These are phyloP conservation scores for Scaeva pyrastri DNA, from an alignment of 2,888 invertebrate species.

Conservation along the genomic window DNA sequence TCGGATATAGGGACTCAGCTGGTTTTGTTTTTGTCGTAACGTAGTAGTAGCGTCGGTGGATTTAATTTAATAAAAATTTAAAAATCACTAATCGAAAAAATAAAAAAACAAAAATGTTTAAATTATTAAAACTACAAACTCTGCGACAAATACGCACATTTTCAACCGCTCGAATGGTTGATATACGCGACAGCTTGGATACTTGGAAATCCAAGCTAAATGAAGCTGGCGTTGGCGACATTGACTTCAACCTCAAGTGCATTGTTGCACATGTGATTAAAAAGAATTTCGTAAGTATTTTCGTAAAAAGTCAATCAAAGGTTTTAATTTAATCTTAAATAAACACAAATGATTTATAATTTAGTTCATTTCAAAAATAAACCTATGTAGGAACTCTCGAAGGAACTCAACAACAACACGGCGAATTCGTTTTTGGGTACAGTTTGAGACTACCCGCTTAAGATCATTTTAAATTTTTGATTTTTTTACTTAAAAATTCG, in stretches of 20 bases:
- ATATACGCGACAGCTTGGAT: constrained; percentile 75
- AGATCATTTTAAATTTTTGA: not conserved
- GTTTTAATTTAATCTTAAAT: not conserved
- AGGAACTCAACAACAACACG: not conserved
- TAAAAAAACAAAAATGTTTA: constrained; percentile 50
- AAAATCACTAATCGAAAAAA: not conserved
- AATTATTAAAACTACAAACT: constrained; percentile 45
- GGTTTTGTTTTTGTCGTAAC: too few species aligned
- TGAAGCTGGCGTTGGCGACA: constrained; percentile 85
- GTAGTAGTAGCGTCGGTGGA: too few species aligned
- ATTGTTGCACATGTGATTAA: constrained; percentile 86
- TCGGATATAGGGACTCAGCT: too few species aligned
- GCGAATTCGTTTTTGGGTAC: not conserved
- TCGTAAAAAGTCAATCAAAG: not conserved
- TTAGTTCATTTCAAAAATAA: not conserved
- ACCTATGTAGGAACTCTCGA: not conserved
- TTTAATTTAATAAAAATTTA: not conserved
- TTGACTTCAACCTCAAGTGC: constrained; percentile 85
- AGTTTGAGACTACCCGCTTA: not conserved
- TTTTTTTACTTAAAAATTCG: not conserved
- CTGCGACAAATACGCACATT: constrained; percentile 34
- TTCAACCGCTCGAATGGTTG: constrained; percentile 40
- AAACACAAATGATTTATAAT: not conserved
- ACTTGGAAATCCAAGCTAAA: constrained; percentile 84
- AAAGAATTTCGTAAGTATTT: constrained; percentile 84